Evolutionary conservation across 2,113 vertebrate species (phyloP), one percentile per base, ranked within the genome.

Genomic region (Chiloscyllium plagiosum): DNA sequence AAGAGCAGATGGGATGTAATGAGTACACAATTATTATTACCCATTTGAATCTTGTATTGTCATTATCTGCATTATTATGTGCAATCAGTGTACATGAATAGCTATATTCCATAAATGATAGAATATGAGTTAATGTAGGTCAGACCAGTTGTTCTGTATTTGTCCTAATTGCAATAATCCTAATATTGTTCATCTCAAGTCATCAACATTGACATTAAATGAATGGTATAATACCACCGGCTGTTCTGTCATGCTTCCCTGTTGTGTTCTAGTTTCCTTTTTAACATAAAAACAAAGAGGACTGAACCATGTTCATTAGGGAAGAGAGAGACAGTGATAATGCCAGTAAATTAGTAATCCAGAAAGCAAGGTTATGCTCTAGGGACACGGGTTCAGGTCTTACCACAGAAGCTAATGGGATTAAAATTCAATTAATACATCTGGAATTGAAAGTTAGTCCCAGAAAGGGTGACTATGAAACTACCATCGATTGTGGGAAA

Each of bases 1-100:
- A 12, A 90, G 56, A 65, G 87, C 52, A 92, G 56, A 92, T 61
- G 87, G 87, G 29, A 92, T 92, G 65, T 92, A 56, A n/a, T 92
- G 52, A 92, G 52, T 65, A 61, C 29, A 92, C n/a, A 92, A 92
- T 61, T 92, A 92, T 92, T 92, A 65, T 20, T 92, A 92, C 65
- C 56, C 29, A 65, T n/a, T 83, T 92, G 87, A 29, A 92, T 65
- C 56, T 92, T 92, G 87, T 92, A 65, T 65, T 92, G 80, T 47
- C 37, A 65, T 65, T 92, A 65, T 33, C 65, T 65, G 52, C 87
- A 61, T 56, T 19, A 92, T 92, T 92, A 61, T 83, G 37, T 47
- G 37, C 37, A 47, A 83, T 83, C 80, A 83, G 78, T 19, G n/a
- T 42, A 42, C 37, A 83, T 42, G 52, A 65, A 33, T 65, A n/a